These are phyloP conservation scores for Flexamia atlantica DNA, from an alignment of 2,888 invertebrate species.

Conservation along the genomic window DNA sequence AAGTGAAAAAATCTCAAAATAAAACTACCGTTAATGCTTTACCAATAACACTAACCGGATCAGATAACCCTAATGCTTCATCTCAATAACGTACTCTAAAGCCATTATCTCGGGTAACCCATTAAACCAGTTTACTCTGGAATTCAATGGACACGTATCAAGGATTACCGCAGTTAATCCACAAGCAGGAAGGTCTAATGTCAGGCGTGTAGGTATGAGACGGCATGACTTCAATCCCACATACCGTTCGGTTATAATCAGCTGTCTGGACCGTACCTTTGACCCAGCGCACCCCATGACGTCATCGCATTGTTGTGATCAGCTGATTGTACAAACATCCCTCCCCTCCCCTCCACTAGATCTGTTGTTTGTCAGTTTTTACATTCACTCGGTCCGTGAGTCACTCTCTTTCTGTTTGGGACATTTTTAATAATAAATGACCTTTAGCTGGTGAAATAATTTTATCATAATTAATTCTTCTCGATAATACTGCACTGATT, in stretches of 20 bases:
- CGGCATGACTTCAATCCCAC: neutral
- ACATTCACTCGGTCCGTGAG: neutral
- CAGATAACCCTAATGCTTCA: too few species aligned
- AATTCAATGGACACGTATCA: slow-evolving; percentile 11
- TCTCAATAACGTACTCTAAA: too few species aligned
- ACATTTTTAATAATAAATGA: neutral
- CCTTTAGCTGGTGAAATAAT: too few species aligned
- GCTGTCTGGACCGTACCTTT: neutral
- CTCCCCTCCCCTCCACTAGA: neutral
- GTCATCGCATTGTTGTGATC: neutral
- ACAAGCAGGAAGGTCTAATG: neutral
- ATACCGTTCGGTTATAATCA: neutral
- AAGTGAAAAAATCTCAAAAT: too few species aligned
- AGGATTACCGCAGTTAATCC: neutral
- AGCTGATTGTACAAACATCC: neutral
- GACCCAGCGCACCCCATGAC: slow-evolving; percentile 14
- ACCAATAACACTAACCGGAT: too few species aligned
- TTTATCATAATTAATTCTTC: too few species aligned
- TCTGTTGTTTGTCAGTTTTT: neutral
- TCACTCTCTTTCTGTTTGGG: neutral
- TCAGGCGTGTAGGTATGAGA: neutral
- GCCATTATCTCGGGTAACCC: neutral
- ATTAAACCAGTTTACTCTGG: neutral
- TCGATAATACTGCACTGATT: too few species aligned
- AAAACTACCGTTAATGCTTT: too few species aligned